Evolutionary conservation across 2,888 invertebrate genomes (phyloP).

Genomic region (Hipparchia semele): DNA sequence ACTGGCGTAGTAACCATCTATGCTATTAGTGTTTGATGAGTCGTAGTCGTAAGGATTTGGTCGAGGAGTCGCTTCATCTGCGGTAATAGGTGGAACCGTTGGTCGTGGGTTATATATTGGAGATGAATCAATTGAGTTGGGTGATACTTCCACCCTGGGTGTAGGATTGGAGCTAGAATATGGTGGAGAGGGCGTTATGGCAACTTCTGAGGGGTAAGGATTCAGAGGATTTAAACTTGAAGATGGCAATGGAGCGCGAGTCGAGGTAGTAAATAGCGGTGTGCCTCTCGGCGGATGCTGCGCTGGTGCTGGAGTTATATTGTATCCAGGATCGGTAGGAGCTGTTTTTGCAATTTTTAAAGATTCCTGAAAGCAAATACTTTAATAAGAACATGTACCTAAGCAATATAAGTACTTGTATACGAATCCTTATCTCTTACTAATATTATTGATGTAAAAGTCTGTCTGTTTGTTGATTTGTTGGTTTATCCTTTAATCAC

Average conservation of each 20-base stretch:
- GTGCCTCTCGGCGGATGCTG: slow-evolving; percentile 58
- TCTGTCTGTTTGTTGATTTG: too few relatives aligned
- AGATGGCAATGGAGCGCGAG: slow-evolving; percentile 54
- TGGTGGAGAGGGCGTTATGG: slow-evolving; percentile 61
- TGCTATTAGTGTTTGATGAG: slow-evolving; percentile 68
- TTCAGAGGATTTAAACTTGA: slow-evolving; percentile 53
- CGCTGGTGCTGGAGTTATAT: slow-evolving; percentile 78
- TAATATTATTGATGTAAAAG: too few relatives aligned
- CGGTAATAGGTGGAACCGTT: slow-evolving; percentile 71
- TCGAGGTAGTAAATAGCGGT: slow-evolving; percentile 62
- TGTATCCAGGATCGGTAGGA: slow-evolving; percentile 86
- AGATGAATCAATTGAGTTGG: slow-evolving; percentile 74
- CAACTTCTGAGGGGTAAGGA: slow-evolving; percentile 61
- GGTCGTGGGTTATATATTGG: slow-evolving; percentile 70
- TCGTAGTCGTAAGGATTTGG: slow-evolving; percentile 69
- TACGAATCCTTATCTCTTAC: too few relatives aligned
- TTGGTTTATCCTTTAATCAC: too few relatives aligned
- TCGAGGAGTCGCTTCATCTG: slow-evolving; percentile 65
- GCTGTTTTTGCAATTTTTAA: slow-evolving; percentile 88
- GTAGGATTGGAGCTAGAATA: slow-evolving; percentile 62
- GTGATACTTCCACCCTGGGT: slow-evolving; percentile 72
- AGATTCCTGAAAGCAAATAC: slow-evolving; percentile 80
- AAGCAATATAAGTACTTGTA: too few relatives aligned
- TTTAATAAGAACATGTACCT: neutral
- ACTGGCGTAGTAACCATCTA: slow-evolving; percentile 65